Percentiles rank a stretch among this genome's conserved stretches.
Conservation (phyloP, 2,113 vertebrate genomes). For the Craseonycteris thonglongyai region DNA sequence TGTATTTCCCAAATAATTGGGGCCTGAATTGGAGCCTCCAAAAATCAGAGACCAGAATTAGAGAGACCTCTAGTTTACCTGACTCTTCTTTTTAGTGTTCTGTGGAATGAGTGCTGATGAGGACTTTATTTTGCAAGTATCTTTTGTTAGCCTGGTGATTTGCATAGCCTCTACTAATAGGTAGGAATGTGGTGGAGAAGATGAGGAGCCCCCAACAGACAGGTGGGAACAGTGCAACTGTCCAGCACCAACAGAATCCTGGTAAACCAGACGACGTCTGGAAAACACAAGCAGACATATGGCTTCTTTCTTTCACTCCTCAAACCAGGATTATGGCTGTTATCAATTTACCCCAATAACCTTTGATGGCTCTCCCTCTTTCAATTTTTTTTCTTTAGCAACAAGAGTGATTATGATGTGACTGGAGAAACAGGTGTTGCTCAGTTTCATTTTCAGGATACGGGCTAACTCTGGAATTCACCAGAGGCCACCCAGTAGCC, state of each 20-base stretch:
- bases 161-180: not conserved
- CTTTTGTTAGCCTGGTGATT: not conserved
- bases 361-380: not conserved
- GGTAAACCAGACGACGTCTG: not conserved
- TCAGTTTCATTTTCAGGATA: not conserved
- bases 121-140: not conserved
- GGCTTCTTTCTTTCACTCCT: not conserved
- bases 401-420: not conserved
- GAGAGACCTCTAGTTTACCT: not conserved
- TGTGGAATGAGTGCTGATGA: not conserved
- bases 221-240: not conserved
- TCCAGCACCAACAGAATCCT: not conserved
- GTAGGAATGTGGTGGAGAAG: not conserved
- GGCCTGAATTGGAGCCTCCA: not conserved
- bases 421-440: not conserved
- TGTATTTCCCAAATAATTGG: not conserved
- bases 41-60: not conserved
- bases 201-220: not conserved
- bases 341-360: not conserved
- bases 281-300: not conserved
- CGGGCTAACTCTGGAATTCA: not conserved
- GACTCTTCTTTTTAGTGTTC: not conserved
- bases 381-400: not conserved
- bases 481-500: not conserved
- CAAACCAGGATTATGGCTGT: not conserved